Percentiles rank a stretch among this genome's conserved stretches.
Conservation (phyloP, 92 coral and sea anemone genomes). For the Epizoanthus rinbou region DNA sequence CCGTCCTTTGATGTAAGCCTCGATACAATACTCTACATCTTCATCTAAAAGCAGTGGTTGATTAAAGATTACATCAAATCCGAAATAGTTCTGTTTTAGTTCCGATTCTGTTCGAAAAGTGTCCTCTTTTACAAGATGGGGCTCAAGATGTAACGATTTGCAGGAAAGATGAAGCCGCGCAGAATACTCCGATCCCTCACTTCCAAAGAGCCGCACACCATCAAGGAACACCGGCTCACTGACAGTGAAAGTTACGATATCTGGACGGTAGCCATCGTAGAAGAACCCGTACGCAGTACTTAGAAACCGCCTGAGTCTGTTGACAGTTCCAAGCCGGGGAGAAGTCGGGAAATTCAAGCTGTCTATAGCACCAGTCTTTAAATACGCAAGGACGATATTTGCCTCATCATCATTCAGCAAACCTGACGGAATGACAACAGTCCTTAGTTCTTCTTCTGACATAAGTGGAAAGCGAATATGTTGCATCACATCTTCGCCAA, state of each 20-base stretch:
- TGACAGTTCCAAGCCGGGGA: slow-evolving; percentile 57
- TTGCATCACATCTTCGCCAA: slow-evolving; percentile 45
- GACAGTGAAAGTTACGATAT: slow-evolving; percentile 67
- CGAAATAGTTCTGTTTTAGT: slow-evolving; percentile 60
- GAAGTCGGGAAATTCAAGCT: slow-evolving; percentile 48
- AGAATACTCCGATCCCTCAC: slow-evolving; percentile 63
- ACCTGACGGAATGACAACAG: slow-evolving; percentile 59
- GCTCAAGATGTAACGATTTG: slow-evolving; percentile 5
- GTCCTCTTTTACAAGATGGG: slow-evolving; percentile 3
- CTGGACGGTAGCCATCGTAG: slow-evolving; percentile 78
- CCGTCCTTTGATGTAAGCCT: slow-evolving; percentile 73
- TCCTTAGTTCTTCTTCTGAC: slow-evolving; percentile 65
- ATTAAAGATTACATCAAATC: slow-evolving; percentile 78
- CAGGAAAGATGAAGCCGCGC: slow-evolving; percentile 35
- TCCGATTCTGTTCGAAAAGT: slow-evolving; percentile 44
- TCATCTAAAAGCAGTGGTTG: slow-evolving; percentile 63
- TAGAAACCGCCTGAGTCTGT: slow-evolving; percentile 50
- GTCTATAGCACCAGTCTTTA: slow-evolving; percentile 46
- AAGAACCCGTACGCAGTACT: slow-evolving; percentile 61
- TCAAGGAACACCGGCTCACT: slow-evolving; percentile 56
- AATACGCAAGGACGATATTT: slow-evolving; percentile 54
- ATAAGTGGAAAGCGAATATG: slow-evolving; percentile 82
- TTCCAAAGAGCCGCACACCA: slow-evolving; percentile 84
- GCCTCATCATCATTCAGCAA: slow-evolving; percentile 69
- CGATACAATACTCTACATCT: slow-evolving; percentile 66